phyloP scores from a whole-genome alignment of 2,888 invertebrate genomes.

The Gortyna flavago region DNA sequence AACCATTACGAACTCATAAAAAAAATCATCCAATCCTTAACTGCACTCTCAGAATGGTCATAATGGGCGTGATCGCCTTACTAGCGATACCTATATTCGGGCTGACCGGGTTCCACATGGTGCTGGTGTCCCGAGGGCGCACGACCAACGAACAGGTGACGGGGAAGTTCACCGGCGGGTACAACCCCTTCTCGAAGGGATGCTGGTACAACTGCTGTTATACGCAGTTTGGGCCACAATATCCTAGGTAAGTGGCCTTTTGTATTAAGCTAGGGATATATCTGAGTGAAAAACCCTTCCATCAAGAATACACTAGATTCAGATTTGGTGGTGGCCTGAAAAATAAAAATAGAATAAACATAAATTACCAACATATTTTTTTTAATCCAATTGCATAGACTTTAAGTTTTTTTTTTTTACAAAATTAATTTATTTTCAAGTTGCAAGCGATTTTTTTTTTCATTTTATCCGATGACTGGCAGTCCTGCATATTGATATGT shows the following conservation, averaged over 20 bases:
- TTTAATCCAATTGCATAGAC: background rate
- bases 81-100: slow-evolving; percentile 99
- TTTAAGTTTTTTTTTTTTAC: background rate
- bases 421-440: no score
- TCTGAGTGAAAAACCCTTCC: background rate
- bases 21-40: slow-evolving; percentile 65
- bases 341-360: background rate
- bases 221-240: slow-evolving; percentile 98
- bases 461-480: no score
- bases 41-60: slow-evolving; percentile 92
- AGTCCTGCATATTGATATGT: no score
- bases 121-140: slow-evolving; percentile 98
- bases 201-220: slow-evolving; percentile 99
- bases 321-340: background rate
- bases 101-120: slow-evolving; percentile 99
- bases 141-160: slow-evolving; percentile 99
- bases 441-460: no score
- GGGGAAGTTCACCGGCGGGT: slow-evolving; percentile 99
- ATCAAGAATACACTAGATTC: background rate
- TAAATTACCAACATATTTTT: background rate
- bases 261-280: background rate
- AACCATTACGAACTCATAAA: background rate
- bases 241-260: slow-evolving; percentile 95
- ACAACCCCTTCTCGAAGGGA: slow-evolving; percentile 99
- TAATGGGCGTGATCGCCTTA: slow-evolving; percentile 97